A percentile compares a stretch with the other conserved stretches of the same genome.
These are phyloP conservation scores for Tetranychus piercei DNA, from an alignment of 2,888 invertebrate genomes.

Conservation along the genomic window DNA sequence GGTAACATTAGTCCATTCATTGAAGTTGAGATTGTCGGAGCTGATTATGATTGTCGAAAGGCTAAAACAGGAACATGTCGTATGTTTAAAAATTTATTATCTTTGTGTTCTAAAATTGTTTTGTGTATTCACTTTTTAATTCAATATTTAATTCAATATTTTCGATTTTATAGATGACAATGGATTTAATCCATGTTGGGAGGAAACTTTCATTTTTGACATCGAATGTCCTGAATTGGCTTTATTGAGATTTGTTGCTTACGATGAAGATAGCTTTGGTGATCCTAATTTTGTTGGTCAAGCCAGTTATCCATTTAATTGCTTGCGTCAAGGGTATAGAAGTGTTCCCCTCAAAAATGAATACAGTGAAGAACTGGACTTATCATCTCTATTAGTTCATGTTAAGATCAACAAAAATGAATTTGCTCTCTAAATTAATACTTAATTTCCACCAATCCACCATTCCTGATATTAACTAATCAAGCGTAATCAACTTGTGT, in stretches of 20 bases:
- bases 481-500: neutral
- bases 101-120: neutral
- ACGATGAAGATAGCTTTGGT: conserved; percentile 92
- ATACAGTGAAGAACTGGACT: conserved; percentile 74
- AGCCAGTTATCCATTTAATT: conserved; percentile 64
- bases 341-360: conserved; percentile 76
- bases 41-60: conserved; percentile 66
- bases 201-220: conserved; percentile 63
- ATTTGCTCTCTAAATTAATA: neutral
- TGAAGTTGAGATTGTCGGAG: conserved; percentile 71
- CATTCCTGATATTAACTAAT: neutral
- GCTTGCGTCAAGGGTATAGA: conserved; percentile 37
- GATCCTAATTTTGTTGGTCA: conserved; percentile 92
- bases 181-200: conserved; percentile 83
- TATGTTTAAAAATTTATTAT: conserved; percentile 36
- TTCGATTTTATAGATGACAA: conserved; percentile 50
- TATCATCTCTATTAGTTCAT: conserved; percentile 56
- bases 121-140: neutral
- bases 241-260: conserved; percentile 59
- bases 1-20: conserved; percentile 76
- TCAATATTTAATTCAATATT: neutral
- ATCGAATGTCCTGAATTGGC: conserved; percentile 64
- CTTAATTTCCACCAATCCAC: neutral
- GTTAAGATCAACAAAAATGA: conserved; percentile 33
- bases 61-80: conserved; percentile 65